Evolutionary conservation across 1,140 invertebrate genomes (phyloP).

Genomic region (Hesperophylax magnus): DNA sequence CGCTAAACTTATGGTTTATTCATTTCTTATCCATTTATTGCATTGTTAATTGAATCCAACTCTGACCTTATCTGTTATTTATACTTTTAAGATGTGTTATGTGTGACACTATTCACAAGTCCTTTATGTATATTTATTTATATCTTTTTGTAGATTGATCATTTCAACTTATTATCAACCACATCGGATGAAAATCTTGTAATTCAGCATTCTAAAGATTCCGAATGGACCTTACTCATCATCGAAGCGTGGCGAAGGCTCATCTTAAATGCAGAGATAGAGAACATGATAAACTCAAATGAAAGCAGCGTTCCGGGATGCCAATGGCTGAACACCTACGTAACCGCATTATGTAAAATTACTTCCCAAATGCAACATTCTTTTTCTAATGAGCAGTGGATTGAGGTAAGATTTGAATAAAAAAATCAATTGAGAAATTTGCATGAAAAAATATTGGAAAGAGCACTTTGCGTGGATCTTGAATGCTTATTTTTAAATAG

Average conservation of each 20-base stretch:
- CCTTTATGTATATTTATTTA: too few species aligned
- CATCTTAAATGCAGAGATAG: background rate
- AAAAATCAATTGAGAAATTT: too few species aligned
- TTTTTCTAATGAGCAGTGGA: constrained; percentile 42
- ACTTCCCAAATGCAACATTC: constrained; percentile 5
- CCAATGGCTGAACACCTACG: constrained; percentile 38
- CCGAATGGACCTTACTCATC: background rate
- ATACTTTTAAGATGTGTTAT: too few species aligned
- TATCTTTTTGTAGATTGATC: background rate
- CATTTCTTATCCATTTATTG: too few species aligned
- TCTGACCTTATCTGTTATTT: too few species aligned
- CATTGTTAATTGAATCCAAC: too few species aligned
- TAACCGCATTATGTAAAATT: constrained; percentile 23
- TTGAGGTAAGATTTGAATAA: constrained; percentile 25
- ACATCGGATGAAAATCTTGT: background rate
- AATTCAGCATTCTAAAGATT: too few species aligned
- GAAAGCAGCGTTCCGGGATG: constrained; percentile 28
- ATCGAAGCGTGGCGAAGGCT: constrained; percentile 7
- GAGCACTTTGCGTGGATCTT: too few species aligned
- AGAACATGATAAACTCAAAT: background rate
- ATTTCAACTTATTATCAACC: constrained; percentile 9
- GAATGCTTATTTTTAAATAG: too few species aligned
- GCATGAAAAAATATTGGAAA: too few species aligned
- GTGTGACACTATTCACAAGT: too few species aligned
- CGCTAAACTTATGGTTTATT: too few species aligned